Evolutionary conservation across 2,888 invertebrate genomes (phyloP).

Genomic region (Scaptodrosophila latifasciaeformis): DNA sequence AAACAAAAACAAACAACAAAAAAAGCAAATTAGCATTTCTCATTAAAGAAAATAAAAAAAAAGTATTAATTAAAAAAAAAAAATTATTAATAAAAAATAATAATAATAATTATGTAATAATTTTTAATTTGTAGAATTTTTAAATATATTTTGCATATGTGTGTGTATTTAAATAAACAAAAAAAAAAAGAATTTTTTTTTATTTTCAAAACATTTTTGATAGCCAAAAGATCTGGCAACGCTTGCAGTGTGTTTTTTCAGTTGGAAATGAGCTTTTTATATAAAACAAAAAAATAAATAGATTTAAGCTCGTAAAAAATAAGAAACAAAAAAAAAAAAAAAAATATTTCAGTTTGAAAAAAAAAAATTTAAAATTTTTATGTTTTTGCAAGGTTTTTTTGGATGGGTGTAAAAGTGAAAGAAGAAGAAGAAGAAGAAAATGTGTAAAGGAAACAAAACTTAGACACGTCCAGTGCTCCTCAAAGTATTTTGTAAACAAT

Average conservation of each 20-base stretch:
- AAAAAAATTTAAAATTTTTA: conserved; percentile 11
- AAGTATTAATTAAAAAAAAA: conserved; percentile 29
- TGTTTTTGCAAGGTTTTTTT: conserved; percentile 1
- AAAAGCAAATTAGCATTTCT: conserved; percentile 21
- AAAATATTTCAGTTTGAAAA: conserved; percentile 8
- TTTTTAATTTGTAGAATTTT: conserved; percentile 54
- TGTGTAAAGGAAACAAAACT: conserved; percentile 39
- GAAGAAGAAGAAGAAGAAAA: conserved; percentile 28
- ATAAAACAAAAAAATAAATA: background rate
- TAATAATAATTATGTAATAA: conserved; percentile 16
- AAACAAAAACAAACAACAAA: conserved; percentile 20
- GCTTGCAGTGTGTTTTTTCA: conserved; percentile 36
- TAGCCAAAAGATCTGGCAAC: conserved; percentile 9
- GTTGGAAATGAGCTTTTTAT: conserved; percentile 13
- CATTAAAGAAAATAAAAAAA: conserved; percentile 24
- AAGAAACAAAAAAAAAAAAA: conserved; percentile 21
- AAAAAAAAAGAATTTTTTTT: conserved; percentile 24
- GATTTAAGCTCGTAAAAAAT: background rate
- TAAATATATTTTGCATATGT: conserved; percentile 23
- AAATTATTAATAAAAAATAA: conserved; percentile 30
- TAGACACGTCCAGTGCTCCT: conserved; percentile 74
- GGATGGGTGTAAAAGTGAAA: conserved; percentile 34
- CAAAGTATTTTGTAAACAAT: conserved; percentile 72
- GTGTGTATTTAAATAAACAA: conserved; percentile 23
- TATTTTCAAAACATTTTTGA: conserved; percentile 19